Evolutionary conservation across 2,797 vertebrate species (phyloP).

Genomic region (Orientallactaga sibirica): DNA sequence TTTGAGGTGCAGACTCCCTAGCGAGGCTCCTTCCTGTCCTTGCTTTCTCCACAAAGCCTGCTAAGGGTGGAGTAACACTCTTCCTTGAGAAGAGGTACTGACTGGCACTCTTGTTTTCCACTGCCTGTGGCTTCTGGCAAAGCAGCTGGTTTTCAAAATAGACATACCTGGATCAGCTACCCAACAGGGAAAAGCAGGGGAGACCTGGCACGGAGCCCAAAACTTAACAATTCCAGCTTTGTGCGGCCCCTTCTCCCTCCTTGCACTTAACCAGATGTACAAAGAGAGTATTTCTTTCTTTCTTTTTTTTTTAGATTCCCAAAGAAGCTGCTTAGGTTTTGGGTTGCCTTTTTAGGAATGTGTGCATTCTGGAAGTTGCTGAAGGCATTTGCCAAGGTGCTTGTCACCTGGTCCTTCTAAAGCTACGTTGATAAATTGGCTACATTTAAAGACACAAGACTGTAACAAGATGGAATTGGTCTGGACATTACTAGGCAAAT

Average conservation of each 20-base stretch:
- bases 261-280: slow-evolving; percentile 72
- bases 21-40: not conserved
- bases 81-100: not conserved
- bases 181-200: not conserved
- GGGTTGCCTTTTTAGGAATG: slow-evolving; percentile 68
- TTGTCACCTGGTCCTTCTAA: slow-evolving; percentile 68
- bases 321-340: slow-evolving; percentile 78
- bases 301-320: slow-evolving; percentile 73
- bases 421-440: slow-evolving; percentile 75
- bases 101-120: not conserved
- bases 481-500: slow-evolving; percentile 65
- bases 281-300: slow-evolving; percentile 65
- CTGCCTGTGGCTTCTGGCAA: not conserved
- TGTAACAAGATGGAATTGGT: slow-evolving; percentile 69
- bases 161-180: not conserved
- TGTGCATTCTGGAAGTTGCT: slow-evolving; percentile 78
- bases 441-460: slow-evolving; percentile 70
- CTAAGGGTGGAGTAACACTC: not conserved
- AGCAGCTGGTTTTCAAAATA: not conserved
- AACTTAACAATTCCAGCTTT: not conserved
- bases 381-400: slow-evolving; percentile 70
- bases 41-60: not conserved
- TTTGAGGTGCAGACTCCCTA: not conserved
- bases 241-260: not conserved
- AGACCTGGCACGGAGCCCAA: not conserved